Evolutionary conservation across 2,888 invertebrate species (phyloP), one percentile per base, ranked within the genome.

Genomic region (Eubasilissa splendida): DNA sequence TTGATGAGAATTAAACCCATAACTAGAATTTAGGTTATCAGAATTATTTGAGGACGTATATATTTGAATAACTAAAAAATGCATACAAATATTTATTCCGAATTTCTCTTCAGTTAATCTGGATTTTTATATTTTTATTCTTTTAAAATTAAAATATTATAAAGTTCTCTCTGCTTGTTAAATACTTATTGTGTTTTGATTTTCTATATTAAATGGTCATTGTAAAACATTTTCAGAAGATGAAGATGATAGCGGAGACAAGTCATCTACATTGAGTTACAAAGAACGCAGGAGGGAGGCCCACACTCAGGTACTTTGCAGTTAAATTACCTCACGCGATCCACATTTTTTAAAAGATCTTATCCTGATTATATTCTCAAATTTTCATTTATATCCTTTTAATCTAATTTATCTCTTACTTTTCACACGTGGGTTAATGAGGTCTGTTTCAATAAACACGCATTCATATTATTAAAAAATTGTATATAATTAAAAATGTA

Each of bases 241-340:
- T 85, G 93, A 93, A 87, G 93, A 93, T 86, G 92, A 92, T 83
- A 92, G 92, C 85, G 92, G 92, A 66, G 92, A 92, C 85, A 91
- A 90, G 85, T 88, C 90, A 42, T 90, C 91, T 82, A 89, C 96
- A 2, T 89, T 96, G 80, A 97, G 95, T 86, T 98, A 98, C 88
- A 98, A 97, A 87, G 98, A 99, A 86, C 91, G 98, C 58, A 92
- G 98, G 77, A 91, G 98, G 83, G 98, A 98, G 88, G 98, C 98
- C 5, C 98, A 98, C 87, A 98, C 98, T 0, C 93, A 90, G 88
- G 91, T 90, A 85, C 52, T 42, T 31, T 53, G 11, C 22, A 42
- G 0, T 7, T 42, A 42, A 42, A 42, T 42, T 42, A 42, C 42
- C 42, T 42, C 42, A 7, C 42, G 7, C 42, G 7, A 42, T 42